phyloP scores from a whole-genome alignment of 2,888 invertebrate genomes.

The Thyatira batis region DNA sequence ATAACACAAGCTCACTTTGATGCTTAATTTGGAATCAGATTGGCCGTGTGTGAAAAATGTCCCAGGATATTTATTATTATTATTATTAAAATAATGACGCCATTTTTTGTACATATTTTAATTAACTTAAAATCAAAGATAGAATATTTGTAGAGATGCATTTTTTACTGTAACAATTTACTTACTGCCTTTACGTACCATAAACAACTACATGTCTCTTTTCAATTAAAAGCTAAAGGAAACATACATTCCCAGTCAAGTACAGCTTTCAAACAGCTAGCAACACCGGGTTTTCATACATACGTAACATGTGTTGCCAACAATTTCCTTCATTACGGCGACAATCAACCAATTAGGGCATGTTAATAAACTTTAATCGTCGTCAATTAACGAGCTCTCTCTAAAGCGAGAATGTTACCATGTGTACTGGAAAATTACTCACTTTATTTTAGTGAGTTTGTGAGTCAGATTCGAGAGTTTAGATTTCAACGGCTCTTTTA shows the following conservation, averaged over 20 bases:
- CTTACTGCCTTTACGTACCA: no score
- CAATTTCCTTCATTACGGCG: conserved; percentile 37
- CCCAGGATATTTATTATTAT: no score
- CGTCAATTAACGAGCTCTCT: conserved; percentile 44
- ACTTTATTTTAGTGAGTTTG: neutral
- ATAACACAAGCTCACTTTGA: no score
- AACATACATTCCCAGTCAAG: conserved; percentile 4
- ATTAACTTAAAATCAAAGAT: no score
- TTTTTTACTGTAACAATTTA: no score
- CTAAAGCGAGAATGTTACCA: conserved; percentile 27
- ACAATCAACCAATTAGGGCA: conserved; percentile 50
- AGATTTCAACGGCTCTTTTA: neutral
- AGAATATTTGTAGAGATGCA: no score
- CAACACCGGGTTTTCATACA: conserved; percentile 14
- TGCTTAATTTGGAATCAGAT: no score
- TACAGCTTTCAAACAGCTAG: conserved; percentile 11
- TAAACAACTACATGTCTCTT: no score
- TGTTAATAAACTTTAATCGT: conserved; percentile 55
- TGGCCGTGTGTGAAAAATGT: no score
- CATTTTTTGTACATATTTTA: no score
- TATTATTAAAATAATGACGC: no score
- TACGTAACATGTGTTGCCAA: conserved; percentile 32
- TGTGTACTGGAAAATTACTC: conserved; percentile 16
- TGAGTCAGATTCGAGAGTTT: neutral
- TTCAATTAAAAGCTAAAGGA: conserved; percentile 5